Evolutionary conservation across 2,113 vertebrate genomes (phyloP).

Genomic region (Cephalopholis sonnerati): DNA sequence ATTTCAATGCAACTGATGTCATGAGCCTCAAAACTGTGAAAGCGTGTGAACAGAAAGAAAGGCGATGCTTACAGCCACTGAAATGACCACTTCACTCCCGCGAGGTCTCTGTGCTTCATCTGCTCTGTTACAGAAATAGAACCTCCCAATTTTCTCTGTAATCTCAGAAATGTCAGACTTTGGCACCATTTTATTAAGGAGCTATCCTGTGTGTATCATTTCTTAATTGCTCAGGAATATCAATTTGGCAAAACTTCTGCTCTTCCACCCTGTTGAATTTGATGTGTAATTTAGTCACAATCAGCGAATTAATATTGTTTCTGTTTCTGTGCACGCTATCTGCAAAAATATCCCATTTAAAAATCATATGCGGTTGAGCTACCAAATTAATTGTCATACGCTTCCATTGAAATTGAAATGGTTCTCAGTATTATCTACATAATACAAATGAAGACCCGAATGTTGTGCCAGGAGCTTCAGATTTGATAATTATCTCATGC

Average conservation of each 20-base stretch:
- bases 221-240: conserved; percentile 48
- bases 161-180: conserved; percentile 36
- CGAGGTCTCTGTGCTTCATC: conserved; percentile 11
- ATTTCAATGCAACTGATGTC: conserved; percentile 25
- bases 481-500: conserved; percentile 32
- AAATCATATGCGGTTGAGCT: background rate
- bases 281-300: conserved; percentile 35
- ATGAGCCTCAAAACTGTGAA: conserved; percentile 6
- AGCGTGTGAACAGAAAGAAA: conserved; percentile 15
- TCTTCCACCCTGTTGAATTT: conserved; percentile 22
- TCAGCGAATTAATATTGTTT: conserved; percentile 9
- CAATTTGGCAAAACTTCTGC: conserved; percentile 29
- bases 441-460: conserved; percentile 21
- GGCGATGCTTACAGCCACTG: background rate
- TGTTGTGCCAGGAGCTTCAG: conserved; percentile 13
- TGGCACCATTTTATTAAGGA: conserved; percentile 29
- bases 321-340: background rate
- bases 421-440: background rate
- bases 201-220: conserved; percentile 14
- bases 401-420: background rate
- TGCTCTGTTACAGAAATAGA: background rate
- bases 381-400: conserved; percentile 8
- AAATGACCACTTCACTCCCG: conserved; percentile 2
- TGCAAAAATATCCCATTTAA: conserved; percentile 23
- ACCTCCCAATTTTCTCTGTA: background rate